Evolutionary conservation across 2,888 invertebrate species (phyloP), one percentile per base, ranked within the genome.

Genomic region (Eupithecia inturbata): DNA sequence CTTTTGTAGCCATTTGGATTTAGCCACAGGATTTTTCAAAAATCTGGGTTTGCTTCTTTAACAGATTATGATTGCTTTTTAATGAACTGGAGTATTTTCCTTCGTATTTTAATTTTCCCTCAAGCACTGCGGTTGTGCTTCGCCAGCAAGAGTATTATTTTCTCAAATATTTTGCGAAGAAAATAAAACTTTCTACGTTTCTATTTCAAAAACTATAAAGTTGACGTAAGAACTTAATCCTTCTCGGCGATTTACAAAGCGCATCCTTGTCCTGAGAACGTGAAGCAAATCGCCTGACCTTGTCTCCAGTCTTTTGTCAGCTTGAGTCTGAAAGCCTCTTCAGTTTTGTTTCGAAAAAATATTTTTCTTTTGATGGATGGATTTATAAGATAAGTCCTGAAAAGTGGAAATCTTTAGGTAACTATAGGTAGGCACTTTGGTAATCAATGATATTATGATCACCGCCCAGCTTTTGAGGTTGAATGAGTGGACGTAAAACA

Each of bases 291-390:
- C 85, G 85, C 78, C 82, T 81, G 81, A 84, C 84, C 85, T 85
- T 87, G 84, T 87, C 81, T 83, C 81, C 78, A 80, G 82, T 85
- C 89, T 87, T 90, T 90, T 91, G 90, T 91, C 88, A 90, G 89
- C 88, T 87, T 73, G 70, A 77, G 69, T 74, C 71, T 75, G 70
- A 75, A 66, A 49, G 80, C 82, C 81, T 84, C 80, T 83, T 84
- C 84, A 84, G 85, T 87, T 86, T 85, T 82, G 80, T 82, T 81
- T 80, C 82, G 81, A 85, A 88, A 88, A 85, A 62, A 19, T 7
- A 62, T 62, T 28, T 60, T 60, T 28, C 16, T 60, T 60, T 1
- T 10, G 10, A 22, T 22, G 3, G 45, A 19, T 19, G 45, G 6
- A 45, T 19, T n/a, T n/a, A n/a, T n/a, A n/a, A n/a, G 0, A 6